These are phyloP conservation scores for Mastigias papua DNA, from an alignment of 30 jellyfish, hydroid and myxozoan species.

Conservation along the genomic window DNA sequence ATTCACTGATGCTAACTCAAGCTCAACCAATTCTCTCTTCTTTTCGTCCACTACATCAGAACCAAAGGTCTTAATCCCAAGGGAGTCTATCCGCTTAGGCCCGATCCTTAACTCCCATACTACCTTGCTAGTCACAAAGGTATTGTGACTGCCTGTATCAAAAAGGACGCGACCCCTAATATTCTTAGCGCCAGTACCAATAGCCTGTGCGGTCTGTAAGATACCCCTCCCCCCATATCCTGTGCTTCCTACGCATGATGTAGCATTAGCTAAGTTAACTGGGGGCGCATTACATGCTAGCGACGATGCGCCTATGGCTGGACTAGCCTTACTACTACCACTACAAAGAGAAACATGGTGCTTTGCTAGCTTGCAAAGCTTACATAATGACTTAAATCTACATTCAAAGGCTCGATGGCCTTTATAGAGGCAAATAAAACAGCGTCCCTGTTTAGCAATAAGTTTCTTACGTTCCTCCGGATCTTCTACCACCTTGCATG, in stretches of 20 bases:
- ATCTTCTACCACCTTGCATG: constrained; percentile 4
- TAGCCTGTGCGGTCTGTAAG: constrained; percentile 64
- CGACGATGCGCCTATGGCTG: background rate
- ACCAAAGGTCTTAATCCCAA: constrained; percentile 52
- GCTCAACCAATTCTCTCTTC: constrained; percentile 49
- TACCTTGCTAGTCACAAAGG: constrained; percentile 22
- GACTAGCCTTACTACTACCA: background rate
- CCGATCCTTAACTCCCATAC: constrained; percentile 2
- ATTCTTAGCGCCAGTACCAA: constrained; percentile 21
- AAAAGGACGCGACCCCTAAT: constrained; percentile 43
- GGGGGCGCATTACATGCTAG: constrained; percentile 7
- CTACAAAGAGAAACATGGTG: constrained; percentile 63
- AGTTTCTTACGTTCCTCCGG: constrained; percentile 48
- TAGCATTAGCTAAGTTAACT: constrained; percentile 10
- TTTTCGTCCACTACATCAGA: constrained; percentile 33
- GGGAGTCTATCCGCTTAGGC: constrained; percentile 23
- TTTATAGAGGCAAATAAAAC: constrained; percentile 29
- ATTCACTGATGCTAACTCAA: constrained; percentile 10
- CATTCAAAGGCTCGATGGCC: constrained; percentile 68
- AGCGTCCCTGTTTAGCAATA: constrained; percentile 35
- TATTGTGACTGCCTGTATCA: constrained; percentile 52
- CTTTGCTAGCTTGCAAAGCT: constrained; percentile 26
- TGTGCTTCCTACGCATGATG: constrained; percentile 43
- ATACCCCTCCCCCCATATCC: constrained; percentile 59
- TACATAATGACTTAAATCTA: background rate